Base-by-base conservation (phyloP, 2,888 invertebrate genomes). In the Drosophila putrida region DNA sequence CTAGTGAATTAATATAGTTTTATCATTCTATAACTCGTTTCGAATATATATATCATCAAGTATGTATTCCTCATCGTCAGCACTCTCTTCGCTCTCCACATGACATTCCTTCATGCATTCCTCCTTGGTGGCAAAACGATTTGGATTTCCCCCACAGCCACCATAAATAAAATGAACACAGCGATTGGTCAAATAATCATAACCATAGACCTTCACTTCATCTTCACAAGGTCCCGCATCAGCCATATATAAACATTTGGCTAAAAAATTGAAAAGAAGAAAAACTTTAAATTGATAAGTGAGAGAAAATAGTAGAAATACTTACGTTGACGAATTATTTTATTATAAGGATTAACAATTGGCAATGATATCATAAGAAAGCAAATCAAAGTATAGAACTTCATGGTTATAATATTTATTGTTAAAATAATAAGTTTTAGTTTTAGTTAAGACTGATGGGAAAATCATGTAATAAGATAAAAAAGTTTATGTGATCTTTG, bases 101-200 rank as follows among this genome's bases (percentile, higher is more conserved):
- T 60, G 50, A 20, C 82, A 82, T 0, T 64, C 67, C 0, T 50
- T 8, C 36, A 87, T 43, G 62, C 82, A 82, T 9, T 87, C 88
- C 0, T 53, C 35, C 27, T 70, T 60, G 0, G 79, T 65, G 5
- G 54, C 44, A 20, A 82, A 82, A 0, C 82, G 82, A 63, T 82
- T 82, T 0, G 82, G 88, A 67, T 82, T 82, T 0, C 82, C 82
- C 1, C 85, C 82, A 35, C 82, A 82, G 9, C 82, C 88, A 0
- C 85, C 73, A n/a, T 87, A 82, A 20, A 44, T 54, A 41, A 54
- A 82, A 39, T 69, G 67, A 0, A 87, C 78, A 50, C 82, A 82
- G 0, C 76, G 75, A 73, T 82, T 82, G 2, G 62, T 73, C 0
- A 70, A 1, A 11, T 76, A 87, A 31, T 82, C 82, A 25, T 71